Conservation (phyloP, 2,888 invertebrate genomes). For the Muschampia plurimacula region DNA sequence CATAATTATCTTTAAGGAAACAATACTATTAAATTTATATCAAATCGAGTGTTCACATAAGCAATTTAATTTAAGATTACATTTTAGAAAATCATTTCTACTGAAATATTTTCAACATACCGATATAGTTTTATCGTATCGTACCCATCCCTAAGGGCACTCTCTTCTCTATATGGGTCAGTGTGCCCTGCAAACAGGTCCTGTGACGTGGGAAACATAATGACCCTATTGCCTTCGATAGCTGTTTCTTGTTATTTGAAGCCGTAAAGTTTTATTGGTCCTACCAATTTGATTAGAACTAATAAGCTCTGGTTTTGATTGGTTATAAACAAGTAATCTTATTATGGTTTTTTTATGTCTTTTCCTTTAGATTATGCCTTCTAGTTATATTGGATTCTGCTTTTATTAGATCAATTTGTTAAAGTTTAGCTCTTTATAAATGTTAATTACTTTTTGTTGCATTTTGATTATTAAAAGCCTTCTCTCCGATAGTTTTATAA, state of each 20-base stretch:
- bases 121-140: slow-evolving; percentile 10
- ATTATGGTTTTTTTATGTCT: not conserved
- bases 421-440: no score
- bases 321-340: slow-evolving; percentile 13
- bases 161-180: slow-evolving; percentile 66
- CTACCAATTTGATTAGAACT: slow-evolving; percentile 16
- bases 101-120: not conserved
- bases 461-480: no score
- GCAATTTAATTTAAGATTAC: no score
- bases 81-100: no score
- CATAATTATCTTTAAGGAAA: no score
- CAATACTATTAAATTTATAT: no score
- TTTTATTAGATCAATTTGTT: not conserved
- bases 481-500: no score
- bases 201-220: slow-evolving; percentile 46
- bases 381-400: not conserved
- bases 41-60: no score
- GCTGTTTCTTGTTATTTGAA: slow-evolving; percentile 31
- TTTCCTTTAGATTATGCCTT: not conserved
- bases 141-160: slow-evolving; percentile 37
- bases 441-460: no score
- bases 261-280: slow-evolving; percentile 27
- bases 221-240: slow-evolving; percentile 43
- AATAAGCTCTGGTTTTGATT: slow-evolving; percentile 7
- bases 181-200: slow-evolving; percentile 48